Percentiles rank a stretch among this genome's conserved stretches.
phyloP scores from a whole-genome alignment of 2,888 invertebrate species.

The Drosophila incognita region DNA sequence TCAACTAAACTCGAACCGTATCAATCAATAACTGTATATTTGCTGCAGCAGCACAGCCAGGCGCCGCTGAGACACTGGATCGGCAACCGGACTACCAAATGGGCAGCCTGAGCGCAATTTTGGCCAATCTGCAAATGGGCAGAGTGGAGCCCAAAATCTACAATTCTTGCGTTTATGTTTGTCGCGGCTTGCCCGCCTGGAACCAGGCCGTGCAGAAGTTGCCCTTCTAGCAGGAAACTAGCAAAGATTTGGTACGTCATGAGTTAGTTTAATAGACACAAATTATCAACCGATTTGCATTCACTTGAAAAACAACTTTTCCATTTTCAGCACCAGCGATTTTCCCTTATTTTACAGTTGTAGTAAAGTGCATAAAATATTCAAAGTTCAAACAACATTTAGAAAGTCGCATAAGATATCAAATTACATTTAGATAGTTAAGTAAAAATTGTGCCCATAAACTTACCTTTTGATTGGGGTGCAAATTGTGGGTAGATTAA shows the following conservation, averaged over 20 bases:
- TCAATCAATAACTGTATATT: not conserved
- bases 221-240: conserved; percentile 37
- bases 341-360: not conserved
- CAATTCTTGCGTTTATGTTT: conserved; percentile 79
- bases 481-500: conserved; percentile 44
- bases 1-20: not conserved
- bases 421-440: conserved; percentile 20
- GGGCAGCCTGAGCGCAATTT: conserved; percentile 74
- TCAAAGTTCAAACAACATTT: conserved; percentile 39
- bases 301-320: not conserved
- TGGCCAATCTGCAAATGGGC: conserved; percentile 75
- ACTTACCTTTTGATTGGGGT: conserved; percentile 39
- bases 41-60: conserved; percentile 15
- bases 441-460: conserved; percentile 28
- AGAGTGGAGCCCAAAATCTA: conserved; percentile 68
- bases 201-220: conserved; percentile 73
- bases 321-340: not conserved
- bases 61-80: conserved; percentile 13
- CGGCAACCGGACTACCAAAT: conserved; percentile 61
- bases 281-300: not conserved
- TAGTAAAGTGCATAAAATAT: conserved; percentile 35
- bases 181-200: conserved; percentile 81
- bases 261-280: not conserved
- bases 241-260: not conserved
- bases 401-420: conserved; percentile 31